These are phyloP conservation scores for Acrobasis consociella DNA, from an alignment of 2,888 invertebrate genomes.

Conservation along the genomic window DNA sequence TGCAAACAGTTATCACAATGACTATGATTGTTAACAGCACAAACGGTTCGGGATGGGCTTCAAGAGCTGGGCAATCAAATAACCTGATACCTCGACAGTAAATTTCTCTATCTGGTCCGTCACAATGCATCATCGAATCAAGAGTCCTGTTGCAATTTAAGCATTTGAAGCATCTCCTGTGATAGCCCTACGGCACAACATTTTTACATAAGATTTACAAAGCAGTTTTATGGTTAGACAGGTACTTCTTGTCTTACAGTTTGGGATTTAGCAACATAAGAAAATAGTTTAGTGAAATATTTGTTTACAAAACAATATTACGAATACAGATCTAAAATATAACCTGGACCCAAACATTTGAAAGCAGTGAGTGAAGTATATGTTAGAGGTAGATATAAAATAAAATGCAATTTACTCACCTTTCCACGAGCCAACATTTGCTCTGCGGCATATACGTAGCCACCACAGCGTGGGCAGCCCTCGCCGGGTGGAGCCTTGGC, in stretches of 20 bases:
- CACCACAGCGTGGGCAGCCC: slow-evolving; percentile 95
- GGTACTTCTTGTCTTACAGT: too few relatives aligned
- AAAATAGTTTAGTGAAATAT: too few relatives aligned
- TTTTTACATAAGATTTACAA: slow-evolving; percentile 23
- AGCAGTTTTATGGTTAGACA: neutral
- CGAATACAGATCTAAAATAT: too few relatives aligned
- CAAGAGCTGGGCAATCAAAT: slow-evolving; percentile 39
- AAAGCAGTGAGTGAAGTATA: slow-evolving; percentile 13
- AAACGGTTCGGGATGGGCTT: slow-evolving; percentile 39
- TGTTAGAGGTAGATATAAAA: neutral
- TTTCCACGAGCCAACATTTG: slow-evolving; percentile 95
- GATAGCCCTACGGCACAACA: slow-evolving; percentile 88
- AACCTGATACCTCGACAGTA: slow-evolving; percentile 92
- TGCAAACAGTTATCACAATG: slow-evolving; percentile 69
- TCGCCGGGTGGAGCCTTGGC: slow-evolving; percentile 92
- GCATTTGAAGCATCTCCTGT: slow-evolving; percentile 95
- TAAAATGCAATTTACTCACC: slow-evolving; percentile 83
- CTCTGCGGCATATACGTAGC: slow-evolving; percentile 94
- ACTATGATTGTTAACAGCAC: slow-evolving; percentile 57
- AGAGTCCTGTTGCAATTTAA: slow-evolving; percentile 91
- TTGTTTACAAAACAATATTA: too few relatives aligned
- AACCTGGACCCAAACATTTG: slow-evolving; percentile 13
- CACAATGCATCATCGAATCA: slow-evolving; percentile 95
- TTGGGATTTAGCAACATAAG: too few relatives aligned
- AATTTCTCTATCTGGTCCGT: slow-evolving; percentile 95